Evolutionary conservation across 2,797 vertebrate genomes (phyloP), one percentile per base, ranked within the genome.

Genomic region (Hipposideros larvatus): DNA sequence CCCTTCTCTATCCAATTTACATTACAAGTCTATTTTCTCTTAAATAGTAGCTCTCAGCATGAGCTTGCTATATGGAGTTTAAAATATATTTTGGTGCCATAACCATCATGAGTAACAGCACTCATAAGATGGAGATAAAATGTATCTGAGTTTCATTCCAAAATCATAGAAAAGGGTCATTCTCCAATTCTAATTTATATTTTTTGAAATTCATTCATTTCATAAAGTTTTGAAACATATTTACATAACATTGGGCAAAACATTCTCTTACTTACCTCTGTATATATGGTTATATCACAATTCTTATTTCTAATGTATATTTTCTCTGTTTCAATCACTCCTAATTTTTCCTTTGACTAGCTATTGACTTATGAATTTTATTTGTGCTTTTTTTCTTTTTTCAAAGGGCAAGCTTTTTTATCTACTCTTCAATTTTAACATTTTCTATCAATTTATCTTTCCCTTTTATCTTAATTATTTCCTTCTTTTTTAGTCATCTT

Each of bases 131-230:
- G 31, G 8, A 93, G 16, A 74, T 46, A 31, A 96, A 94, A 59
- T 2, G 1, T 75, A 53, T 2, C 15, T 82, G 34, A 26, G 26
- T 59, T 28, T 83, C 28, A 80, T 77, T 88, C 11, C 37, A 77
- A 93, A 94, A 26, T 87, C 53, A 83, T n/a, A 85, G 18, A 46
- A 24, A 79, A 53, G 1, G 51, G 4, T 73, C 65, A 55, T 79
- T 43, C 28, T 34, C 16, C 11, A 94, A 59, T 63, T 57, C 13
- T 48, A 71, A 83, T 26, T 53, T 79, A 43, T 77, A 14, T 46
- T 80, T 96, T 90, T 41, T 46, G n/a, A 95, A 85, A 87, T 85
- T 6, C 21, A 37, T 66, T 80, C 4, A 57, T 24, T 51, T 55
- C 9, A 11, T 48, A 37, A 95, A 48, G 48, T 43, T 91, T 92